Conservation (phyloP, 1,140 invertebrate genomes). For the Lucilia sericata region DNA sequence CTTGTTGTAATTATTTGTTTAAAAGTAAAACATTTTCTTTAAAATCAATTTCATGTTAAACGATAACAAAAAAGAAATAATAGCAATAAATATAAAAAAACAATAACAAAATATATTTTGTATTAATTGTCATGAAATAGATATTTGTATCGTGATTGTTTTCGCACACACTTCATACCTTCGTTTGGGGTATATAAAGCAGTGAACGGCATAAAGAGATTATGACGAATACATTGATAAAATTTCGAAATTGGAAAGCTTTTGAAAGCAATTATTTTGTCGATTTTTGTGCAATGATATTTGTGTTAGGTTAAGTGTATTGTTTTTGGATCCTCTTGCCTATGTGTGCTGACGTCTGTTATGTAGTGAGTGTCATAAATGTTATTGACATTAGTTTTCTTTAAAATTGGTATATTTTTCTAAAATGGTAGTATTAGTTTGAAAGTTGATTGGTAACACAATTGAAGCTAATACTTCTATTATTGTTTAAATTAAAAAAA, state of each 20-base stretch:
- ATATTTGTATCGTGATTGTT: slow-evolving; percentile 5
- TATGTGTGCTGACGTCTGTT: background rate
- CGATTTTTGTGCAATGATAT: too few relatives aligned
- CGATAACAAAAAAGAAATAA: background rate
- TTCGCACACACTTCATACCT: background rate
- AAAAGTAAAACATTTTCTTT: background rate
- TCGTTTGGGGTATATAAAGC: background rate
- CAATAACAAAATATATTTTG: background rate
- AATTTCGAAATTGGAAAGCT: too few relatives aligned
- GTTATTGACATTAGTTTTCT: background rate
- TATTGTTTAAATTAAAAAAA: too few relatives aligned
- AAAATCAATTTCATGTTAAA: slow-evolving; percentile 24
- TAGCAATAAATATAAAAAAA: background rate
- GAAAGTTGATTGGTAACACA: background rate
- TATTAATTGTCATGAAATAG: slow-evolving; percentile 3
- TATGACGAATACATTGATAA: too few relatives aligned
- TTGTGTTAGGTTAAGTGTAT: too few relatives aligned
- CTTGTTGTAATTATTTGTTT: background rate
- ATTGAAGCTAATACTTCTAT: too few relatives aligned
- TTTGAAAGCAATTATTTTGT: too few relatives aligned
- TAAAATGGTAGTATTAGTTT: background rate
- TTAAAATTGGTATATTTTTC: background rate
- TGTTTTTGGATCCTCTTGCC: too few relatives aligned
- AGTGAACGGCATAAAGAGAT: too few relatives aligned
- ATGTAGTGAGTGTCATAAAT: background rate